phyloP scores from a whole-genome alignment of 2,113 vertebrate species.

The Microcebus murinus region DNA sequence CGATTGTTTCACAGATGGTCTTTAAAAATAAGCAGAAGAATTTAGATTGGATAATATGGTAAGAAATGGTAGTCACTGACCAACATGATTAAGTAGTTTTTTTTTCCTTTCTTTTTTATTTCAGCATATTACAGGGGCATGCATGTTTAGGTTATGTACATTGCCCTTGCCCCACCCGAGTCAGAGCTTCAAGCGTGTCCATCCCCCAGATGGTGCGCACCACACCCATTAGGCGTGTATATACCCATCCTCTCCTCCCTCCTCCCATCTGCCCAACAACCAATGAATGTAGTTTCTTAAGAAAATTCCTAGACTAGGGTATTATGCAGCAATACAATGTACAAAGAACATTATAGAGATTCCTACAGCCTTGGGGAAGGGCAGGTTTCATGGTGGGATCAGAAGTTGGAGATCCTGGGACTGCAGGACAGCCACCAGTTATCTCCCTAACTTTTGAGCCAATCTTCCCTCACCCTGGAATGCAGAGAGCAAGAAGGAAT shows the following conservation, averaged over 20 bases:
- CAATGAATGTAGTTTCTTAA: neutral
- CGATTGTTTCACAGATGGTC: neutral
- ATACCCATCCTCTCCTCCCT: too few relatives aligned
- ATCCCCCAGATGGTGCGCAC: too few relatives aligned
- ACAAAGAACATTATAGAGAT: neutral
- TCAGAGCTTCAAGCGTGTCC: too few relatives aligned
- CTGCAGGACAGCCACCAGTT: neutral
- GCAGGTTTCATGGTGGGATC: neutral
- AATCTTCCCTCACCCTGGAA: neutral
- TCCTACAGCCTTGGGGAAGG: neutral
- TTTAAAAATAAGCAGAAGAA: neutral
- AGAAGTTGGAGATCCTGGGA: neutral
- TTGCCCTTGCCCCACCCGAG: too few relatives aligned
- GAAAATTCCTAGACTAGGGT: neutral
- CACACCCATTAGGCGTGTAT: too few relatives aligned
- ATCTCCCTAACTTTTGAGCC: neutral
- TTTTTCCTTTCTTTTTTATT: too few relatives aligned
- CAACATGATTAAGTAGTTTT: neutral
- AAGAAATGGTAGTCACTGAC: neutral
- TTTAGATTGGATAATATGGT: neutral
- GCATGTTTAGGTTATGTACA: too few relatives aligned
- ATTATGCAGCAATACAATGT: neutral
- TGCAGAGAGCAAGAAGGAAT: neutral
- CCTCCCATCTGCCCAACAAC: too few relatives aligned
- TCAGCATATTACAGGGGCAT: too few relatives aligned